Conservation (phyloP, 2,113 vertebrate species). For the Myrmecobius fasciatus region DNA sequence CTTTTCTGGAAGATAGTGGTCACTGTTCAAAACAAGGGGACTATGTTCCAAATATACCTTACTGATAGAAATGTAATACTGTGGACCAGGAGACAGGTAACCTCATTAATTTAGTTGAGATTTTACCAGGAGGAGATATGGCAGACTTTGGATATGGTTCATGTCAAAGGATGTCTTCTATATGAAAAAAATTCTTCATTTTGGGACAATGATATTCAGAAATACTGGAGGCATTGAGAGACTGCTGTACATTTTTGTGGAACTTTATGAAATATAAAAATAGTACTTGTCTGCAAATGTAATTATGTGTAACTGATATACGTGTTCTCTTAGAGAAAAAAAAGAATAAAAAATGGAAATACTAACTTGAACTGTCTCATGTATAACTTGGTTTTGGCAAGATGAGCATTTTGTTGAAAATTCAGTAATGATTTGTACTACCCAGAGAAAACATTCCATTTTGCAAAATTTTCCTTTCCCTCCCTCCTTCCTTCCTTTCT, state of each 20-base stretch:
- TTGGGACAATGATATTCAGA: background rate
- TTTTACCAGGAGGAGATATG: background rate
- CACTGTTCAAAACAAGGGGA: background rate
- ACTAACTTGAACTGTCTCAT: constrained; percentile 63
- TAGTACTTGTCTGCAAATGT: constrained; percentile 60
- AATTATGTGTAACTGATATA: constrained; percentile 47
- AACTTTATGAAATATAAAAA: constrained; percentile 54
- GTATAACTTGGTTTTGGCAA: constrained; percentile 69
- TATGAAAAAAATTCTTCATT: background rate
- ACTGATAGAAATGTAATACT: background rate
- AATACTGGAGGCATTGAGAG: background rate
- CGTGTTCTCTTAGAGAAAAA: constrained; percentile 64
- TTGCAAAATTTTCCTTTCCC: constrained; percentile 53
- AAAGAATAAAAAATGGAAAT: constrained; percentile 70
- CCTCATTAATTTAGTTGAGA: background rate
- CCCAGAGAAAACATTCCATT: constrained; percentile 60
- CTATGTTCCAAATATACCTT: background rate
- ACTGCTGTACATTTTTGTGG: background rate
- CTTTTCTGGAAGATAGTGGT: background rate
- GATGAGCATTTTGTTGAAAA: constrained; percentile 68
- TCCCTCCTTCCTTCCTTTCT: constrained; percentile 41
- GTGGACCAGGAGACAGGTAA: background rate
- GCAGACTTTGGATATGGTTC: background rate
- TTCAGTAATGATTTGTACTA: constrained; percentile 64
- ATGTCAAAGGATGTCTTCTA: background rate